Percentiles rank a stretch among this genome's conserved stretches.
These are phyloP conservation scores for Drosophila sp. DNA, from an alignment of 1,140 invertebrate genomes.

Conservation along the genomic window DNA sequence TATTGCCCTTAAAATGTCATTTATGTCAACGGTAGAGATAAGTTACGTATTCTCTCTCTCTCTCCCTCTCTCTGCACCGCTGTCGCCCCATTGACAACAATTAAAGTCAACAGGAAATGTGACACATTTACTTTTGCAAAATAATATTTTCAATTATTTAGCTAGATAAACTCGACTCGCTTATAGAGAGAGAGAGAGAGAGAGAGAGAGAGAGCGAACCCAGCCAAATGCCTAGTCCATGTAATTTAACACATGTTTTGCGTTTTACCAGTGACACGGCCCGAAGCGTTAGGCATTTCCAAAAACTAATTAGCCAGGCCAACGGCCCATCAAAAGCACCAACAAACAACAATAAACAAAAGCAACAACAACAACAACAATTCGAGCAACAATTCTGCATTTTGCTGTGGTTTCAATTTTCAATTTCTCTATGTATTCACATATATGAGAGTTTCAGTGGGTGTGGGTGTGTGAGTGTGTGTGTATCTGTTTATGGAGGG, in stretches of 20 bases:
- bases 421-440: slow-evolving; percentile 3
- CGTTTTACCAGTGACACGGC: slow-evolving; percentile 60
- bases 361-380: slow-evolving; percentile 1
- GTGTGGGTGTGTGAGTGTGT: neutral
- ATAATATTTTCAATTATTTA: slow-evolving; percentile 80
- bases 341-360: neutral
- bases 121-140: slow-evolving; percentile 76
- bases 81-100: slow-evolving; percentile 58
- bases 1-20: slow-evolving; percentile 82
- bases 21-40: slow-evolving; percentile 79
- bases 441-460: slow-evolving; percentile 13
- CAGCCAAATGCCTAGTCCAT: slow-evolving; percentile 14
- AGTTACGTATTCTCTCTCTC: slow-evolving; percentile 74
- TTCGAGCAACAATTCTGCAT: slow-evolving; percentile 6
- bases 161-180: slow-evolving; percentile 10
- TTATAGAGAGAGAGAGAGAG: neutral
- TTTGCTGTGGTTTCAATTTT: slow-evolving; percentile 21
- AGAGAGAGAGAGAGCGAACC: neutral
- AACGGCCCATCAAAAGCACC: slow-evolving; percentile 3
- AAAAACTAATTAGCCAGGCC: slow-evolving; percentile 72
- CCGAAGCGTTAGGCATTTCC: slow-evolving; percentile 58
- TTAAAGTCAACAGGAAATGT: slow-evolving; percentile 80
- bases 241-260: slow-evolving; percentile 74
- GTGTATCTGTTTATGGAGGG: neutral
- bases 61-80: slow-evolving; percentile 7